Conservation (phyloP, 2,888 invertebrate genomes). For the Tanypteryx hageni region DNA sequence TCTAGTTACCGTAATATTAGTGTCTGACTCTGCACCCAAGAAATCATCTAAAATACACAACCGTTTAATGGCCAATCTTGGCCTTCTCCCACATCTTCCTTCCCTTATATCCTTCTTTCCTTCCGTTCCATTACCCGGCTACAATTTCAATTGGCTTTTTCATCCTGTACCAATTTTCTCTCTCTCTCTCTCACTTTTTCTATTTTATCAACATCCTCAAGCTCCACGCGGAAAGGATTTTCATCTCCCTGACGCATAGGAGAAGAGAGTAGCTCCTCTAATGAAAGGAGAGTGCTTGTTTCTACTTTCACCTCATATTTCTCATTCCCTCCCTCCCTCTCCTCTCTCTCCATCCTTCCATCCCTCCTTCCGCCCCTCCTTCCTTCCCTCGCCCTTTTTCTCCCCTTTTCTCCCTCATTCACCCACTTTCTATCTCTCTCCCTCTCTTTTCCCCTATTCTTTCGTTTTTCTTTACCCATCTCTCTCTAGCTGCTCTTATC, state of each 20-base stretch:
- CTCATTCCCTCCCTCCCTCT: too few relatives aligned
- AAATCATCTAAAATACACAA: too few relatives aligned
- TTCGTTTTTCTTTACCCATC: neutral
- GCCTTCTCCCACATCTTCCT: too few relatives aligned
- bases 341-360: neutral
- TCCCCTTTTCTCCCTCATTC: neutral
- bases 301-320: too few relatives aligned
- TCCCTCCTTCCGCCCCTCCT: neutral
- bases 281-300: neutral
- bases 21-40: too few relatives aligned
- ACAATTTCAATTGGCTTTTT: too few relatives aligned
- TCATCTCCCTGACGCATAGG: neutral
- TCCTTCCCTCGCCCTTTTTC: constrained; percentile 6
- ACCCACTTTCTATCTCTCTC: neutral
- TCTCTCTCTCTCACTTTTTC: too few relatives aligned
- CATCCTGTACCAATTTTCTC: too few relatives aligned
- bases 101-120: too few relatives aligned
- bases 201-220: neutral
- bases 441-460: neutral
- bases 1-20: too few relatives aligned
- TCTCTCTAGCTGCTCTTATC: neutral
- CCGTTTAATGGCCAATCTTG: too few relatives aligned
- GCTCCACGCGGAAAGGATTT: neutral
- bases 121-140: too few relatives aligned
- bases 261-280: neutral